Percentiles rank a stretch among this genome's conserved stretches.
These are phyloP conservation scores for Psittacula echo DNA, from an alignment of 2,797 vertebrate genomes.

Conservation along the genomic window DNA sequence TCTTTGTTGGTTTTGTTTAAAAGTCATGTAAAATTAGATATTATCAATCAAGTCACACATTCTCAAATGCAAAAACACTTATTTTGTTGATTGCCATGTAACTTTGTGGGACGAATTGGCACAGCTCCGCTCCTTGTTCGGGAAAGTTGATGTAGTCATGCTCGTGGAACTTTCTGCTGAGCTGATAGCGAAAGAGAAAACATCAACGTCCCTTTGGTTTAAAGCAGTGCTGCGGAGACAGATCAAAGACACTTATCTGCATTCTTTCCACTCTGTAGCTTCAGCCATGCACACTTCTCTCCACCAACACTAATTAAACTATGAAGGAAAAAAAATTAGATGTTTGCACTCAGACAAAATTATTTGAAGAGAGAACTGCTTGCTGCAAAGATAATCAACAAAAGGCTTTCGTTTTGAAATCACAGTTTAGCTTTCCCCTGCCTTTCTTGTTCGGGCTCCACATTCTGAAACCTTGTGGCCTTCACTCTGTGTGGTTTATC, in stretches of 20 bases:
- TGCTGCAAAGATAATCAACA: constrained; percentile 51
- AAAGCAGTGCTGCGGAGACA: neutral
- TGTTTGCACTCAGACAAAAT: constrained; percentile 55
- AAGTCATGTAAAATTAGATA: constrained; percentile 74
- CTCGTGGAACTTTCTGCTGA: constrained; percentile 20
- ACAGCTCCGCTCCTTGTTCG: constrained; percentile 21
- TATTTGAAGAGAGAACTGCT: constrained; percentile 51
- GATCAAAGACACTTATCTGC: neutral
- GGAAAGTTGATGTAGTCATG: constrained; percentile 42
- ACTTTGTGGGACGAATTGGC: constrained; percentile 33
- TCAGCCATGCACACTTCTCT: constrained; percentile 46
- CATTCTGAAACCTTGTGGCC: constrained; percentile 40
- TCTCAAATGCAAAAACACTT: constrained; percentile 52
- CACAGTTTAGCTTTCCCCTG: neutral
- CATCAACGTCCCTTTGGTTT: neutral
- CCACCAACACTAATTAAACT: constrained; percentile 56
- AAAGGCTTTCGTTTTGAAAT: constrained; percentile 49
- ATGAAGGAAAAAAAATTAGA: constrained; percentile 51
- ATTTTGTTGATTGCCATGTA: constrained; percentile 73
- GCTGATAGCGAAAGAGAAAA: neutral
- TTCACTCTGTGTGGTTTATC: constrained; percentile 13
- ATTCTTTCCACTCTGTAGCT: constrained; percentile 7
- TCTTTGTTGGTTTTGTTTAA: constrained; percentile 71
- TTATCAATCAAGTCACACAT: constrained; percentile 76
- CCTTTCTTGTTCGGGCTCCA: constrained; percentile 5